These are phyloP conservation scores for Rhopilema esculentum DNA, from an alignment of 30 jellyfish, hydroid and myxozoan genomes.

Conservation along the genomic window DNA sequence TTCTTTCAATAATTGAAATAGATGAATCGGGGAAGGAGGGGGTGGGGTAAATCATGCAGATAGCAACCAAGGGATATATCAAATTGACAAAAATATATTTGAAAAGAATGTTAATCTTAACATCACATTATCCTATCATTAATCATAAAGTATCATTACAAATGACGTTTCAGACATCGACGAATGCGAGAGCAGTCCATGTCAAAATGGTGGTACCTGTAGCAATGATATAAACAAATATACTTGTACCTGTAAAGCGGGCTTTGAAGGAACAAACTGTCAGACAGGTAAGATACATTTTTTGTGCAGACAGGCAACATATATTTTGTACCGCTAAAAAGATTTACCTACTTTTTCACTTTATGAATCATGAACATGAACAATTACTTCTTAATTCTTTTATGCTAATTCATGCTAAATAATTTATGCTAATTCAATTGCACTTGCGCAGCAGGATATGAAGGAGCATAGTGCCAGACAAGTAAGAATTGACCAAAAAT, in stretches of 20 bases:
- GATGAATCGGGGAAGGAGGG: too few species aligned
- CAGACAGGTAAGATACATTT: conserved; percentile 12
- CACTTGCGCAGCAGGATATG: conserved; percentile 30
- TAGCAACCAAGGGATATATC: too few species aligned
- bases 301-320: not conserved
- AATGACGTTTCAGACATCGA: not conserved
- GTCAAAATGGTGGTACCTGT: conserved; percentile 30
- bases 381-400: not conserved
- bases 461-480: conserved; percentile 8
- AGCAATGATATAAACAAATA: not conserved
- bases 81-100: too few species aligned
- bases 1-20: too few species aligned
- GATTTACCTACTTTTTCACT: too few species aligned
- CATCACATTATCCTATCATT: not conserved
- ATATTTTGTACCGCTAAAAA: too few species aligned
- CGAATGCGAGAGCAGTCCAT: conserved; percentile 1
- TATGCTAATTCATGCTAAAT: not conserved
- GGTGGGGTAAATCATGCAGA: too few species aligned
- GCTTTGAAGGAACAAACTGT: not conserved
- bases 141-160: too few species aligned
- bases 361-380: too few species aligned
- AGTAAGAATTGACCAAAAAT: too few species aligned
- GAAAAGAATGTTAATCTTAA: too few species aligned
- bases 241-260: conserved; percentile 1
- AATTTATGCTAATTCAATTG: conserved; percentile 16